Percentiles rank a stretch among this genome's conserved stretches.
Conservation (phyloP, 1,140 invertebrate genomes). For the Orius insidiosus region DNA sequence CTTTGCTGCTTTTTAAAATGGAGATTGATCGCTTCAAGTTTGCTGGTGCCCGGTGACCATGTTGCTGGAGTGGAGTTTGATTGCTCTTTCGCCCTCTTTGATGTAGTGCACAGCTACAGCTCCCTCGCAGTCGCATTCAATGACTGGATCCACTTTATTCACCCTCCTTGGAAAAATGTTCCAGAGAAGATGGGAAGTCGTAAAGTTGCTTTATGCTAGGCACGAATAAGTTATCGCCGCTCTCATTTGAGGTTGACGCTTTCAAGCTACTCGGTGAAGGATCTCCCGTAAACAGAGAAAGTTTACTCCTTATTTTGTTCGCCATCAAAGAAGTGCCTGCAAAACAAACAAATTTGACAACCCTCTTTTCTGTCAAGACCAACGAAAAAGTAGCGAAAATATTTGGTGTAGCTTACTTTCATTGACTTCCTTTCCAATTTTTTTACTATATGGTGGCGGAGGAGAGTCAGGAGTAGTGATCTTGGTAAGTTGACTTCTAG, state of each 20-base stretch:
- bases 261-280: not conserved
- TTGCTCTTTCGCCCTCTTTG: not conserved
- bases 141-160: too few species aligned
- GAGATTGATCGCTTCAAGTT: slow-evolving; percentile 10
- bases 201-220: not conserved
- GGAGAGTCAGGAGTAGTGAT: slow-evolving; percentile 13
- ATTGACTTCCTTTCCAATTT: not conserved
- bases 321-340: not conserved
- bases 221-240: not conserved
- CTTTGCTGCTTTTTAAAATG: too few species aligned
- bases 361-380: not conserved
- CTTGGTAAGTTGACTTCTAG: not conserved
- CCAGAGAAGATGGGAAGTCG: slow-evolving; percentile 5
- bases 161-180: not conserved
- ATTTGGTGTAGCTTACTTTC: not conserved
- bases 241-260: not conserved
- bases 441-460: slow-evolving; percentile 13
- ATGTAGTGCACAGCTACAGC: slow-evolving; percentile 13
- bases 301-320: not conserved
- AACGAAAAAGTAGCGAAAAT: slow-evolving; percentile 1
- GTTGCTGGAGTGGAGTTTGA: slow-evolving; percentile 2
- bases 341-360: not conserved
- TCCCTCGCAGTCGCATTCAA: slow-evolving; percentile 10
- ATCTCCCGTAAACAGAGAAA: not conserved
- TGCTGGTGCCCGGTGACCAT: slow-evolving; percentile 15